Percentiles rank a stretch among this genome's conserved stretches.
These are phyloP conservation scores for Clupea harengus DNA, from an alignment of 2,113 vertebrate species.

Conservation along the genomic window DNA sequence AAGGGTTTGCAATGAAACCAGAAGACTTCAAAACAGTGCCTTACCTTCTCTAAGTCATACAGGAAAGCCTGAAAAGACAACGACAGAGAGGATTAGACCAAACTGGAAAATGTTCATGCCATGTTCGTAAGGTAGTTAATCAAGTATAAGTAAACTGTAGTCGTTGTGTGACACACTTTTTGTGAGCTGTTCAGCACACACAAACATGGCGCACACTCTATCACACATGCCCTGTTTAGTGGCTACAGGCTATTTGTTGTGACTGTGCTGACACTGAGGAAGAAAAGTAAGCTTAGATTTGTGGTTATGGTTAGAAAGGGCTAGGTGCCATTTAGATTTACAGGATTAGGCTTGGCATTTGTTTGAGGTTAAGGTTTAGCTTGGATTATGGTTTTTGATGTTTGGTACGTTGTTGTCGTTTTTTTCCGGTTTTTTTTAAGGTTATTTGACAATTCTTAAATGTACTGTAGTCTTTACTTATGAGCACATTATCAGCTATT, in stretches of 20 bases:
- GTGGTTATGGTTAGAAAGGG: neutral
- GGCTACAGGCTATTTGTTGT: neutral
- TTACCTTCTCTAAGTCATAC: conserved; percentile 96
- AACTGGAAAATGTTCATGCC: neutral
- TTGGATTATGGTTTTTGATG: neutral
- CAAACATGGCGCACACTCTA: neutral
- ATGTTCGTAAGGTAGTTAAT: neutral
- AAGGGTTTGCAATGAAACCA: neutral
- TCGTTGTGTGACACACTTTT: neutral
- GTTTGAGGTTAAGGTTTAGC: neutral
- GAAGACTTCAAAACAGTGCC: conserved; percentile 30
- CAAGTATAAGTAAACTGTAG: neutral
- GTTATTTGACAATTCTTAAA: neutral
- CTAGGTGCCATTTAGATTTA: neutral
- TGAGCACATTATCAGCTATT: neutral
- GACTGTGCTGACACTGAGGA: neutral
- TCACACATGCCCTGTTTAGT: neutral
- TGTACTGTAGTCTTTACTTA: neutral
- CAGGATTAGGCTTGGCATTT: neutral
- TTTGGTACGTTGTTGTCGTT: neutral
- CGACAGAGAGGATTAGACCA: conserved; percentile 19
- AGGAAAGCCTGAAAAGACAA: conserved; percentile 83
- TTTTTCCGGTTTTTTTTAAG: neutral
- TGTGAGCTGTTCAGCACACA: neutral
- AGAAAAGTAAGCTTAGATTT: neutral